Percentiles rank a stretch among this genome's conserved stretches.
These are phyloP conservation scores for Solenodon paradoxus DNA, from an alignment of 2,113 vertebrate species.

Conservation along the genomic window DNA sequence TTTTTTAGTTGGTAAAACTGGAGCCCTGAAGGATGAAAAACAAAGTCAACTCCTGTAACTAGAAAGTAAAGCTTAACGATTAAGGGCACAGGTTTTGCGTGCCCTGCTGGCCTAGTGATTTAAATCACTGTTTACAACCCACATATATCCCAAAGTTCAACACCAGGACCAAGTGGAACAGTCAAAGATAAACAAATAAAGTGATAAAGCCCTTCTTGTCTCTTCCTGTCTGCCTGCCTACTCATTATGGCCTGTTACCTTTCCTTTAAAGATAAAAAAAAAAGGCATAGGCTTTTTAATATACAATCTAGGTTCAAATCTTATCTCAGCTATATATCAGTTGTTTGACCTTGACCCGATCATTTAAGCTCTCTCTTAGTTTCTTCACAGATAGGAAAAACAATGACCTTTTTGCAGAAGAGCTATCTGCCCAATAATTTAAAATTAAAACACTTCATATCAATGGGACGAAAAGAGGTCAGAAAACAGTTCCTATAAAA, in stretches of 20 bases:
- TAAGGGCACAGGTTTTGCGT: neutral
- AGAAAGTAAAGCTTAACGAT: neutral
- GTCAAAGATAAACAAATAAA: too few relatives aligned
- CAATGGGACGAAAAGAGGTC: neutral
- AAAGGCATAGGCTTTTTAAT: too few relatives aligned
- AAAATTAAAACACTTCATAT: constrained; percentile 10
- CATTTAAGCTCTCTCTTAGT: neutral
- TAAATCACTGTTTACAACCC: too few relatives aligned
- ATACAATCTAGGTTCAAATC: neutral
- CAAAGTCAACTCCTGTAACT: neutral
- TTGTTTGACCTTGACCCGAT: neutral
- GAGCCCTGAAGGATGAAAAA: neutral
- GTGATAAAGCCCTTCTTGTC: too few relatives aligned
- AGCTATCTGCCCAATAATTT: neutral
- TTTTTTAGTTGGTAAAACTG: neutral
- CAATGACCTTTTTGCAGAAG: neutral
- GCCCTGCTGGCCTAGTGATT: too few relatives aligned
- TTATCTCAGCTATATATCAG: neutral
- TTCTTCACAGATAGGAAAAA: neutral
- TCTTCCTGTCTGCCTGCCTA: too few relatives aligned
- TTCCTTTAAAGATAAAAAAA: too few relatives aligned
- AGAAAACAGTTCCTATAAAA: neutral
- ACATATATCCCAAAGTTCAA: too few relatives aligned
- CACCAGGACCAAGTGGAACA: too few relatives aligned
- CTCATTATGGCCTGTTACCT: too few relatives aligned